phyloP scores from a whole-genome alignment of 2,113 vertebrate species.

The Cyanoramphus novaezelandiae region DNA sequence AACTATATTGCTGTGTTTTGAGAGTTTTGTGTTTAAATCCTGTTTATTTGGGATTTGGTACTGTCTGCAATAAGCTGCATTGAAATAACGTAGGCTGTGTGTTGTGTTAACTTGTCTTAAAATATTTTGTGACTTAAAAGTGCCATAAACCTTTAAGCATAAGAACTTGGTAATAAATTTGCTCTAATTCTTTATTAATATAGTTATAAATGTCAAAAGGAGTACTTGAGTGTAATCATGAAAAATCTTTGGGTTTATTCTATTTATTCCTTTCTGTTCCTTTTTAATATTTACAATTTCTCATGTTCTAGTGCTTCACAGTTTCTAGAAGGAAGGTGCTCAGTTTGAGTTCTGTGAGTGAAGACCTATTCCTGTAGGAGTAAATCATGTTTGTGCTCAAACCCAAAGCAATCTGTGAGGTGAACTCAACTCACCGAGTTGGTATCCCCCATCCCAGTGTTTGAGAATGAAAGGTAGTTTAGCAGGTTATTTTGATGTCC shows the following conservation, averaged over 20 bases:
- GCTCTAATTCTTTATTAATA: neutral
- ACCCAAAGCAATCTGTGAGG: neutral
- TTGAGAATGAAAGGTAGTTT: neutral
- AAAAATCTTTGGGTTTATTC: neutral
- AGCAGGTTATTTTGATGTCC: neutral
- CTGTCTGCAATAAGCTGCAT: neutral
- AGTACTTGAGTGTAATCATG: neutral
- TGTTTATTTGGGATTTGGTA: neutral
- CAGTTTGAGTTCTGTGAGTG: neutral
- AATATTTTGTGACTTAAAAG: neutral
- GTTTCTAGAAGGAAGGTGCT: neutral
- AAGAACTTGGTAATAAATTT: neutral
- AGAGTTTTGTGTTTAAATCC: neutral
- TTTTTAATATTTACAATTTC: neutral
- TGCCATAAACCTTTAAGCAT: neutral
- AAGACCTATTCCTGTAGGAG: neutral
- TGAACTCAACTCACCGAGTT: neutral
- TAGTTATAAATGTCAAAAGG: neutral
- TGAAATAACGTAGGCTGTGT: neutral
- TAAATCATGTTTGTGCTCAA: neutral
- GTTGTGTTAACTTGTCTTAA: neutral
- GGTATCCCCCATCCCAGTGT: neutral
- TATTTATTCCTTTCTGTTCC: neutral
- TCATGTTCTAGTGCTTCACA: neutral
- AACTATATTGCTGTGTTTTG: neutral